A percentile compares a stretch with the other conserved stretches of the same genome.
Evolutionary conservation across 2,797 vertebrate genomes (phyloP).

Genomic region (Pangasius larnaudii): DNA sequence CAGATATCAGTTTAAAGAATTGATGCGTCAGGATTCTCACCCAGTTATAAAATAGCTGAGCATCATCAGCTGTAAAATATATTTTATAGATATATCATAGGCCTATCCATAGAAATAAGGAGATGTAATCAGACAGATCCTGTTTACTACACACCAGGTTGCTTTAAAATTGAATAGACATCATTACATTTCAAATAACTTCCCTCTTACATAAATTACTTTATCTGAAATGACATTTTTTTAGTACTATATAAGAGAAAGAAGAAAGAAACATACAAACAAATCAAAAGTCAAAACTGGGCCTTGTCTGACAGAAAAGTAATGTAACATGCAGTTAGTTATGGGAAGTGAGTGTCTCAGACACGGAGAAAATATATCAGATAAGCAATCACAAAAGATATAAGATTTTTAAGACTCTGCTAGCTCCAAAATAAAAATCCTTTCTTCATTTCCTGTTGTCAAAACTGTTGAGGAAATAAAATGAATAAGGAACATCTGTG

Average conservation of each 20-base stretch:
- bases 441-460: background rate
- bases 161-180: slow-evolving; percentile 25
- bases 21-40: slow-evolving; percentile 27
- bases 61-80: slow-evolving; percentile 20
- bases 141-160: background rate
- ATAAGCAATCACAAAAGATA: background rate
- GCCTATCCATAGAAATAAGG: background rate
- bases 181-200: slow-evolving; percentile 23
- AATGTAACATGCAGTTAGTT: background rate
- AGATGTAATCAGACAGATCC: background rate
- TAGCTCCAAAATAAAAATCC: background rate
- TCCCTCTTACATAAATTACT: slow-evolving; percentile 32
- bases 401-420: background rate
- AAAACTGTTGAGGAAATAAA: background rate
- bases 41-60: slow-evolving; percentile 27
- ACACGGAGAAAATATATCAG: background rate
- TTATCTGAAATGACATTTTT: background rate
- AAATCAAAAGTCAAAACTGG: background rate
- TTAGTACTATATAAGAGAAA: background rate
- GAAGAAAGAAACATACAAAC: slow-evolving; percentile 3
- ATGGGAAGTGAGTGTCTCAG: background rate
- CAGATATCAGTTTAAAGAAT: slow-evolving; percentile 38
- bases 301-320: background rate
- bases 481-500: background rate
- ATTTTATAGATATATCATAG: slow-evolving; percentile 8